Evolutionary conservation across 2,797 vertebrate species (phyloP), one percentile per base, ranked within the genome.

Genomic region (Danio tinwini): DNA sequence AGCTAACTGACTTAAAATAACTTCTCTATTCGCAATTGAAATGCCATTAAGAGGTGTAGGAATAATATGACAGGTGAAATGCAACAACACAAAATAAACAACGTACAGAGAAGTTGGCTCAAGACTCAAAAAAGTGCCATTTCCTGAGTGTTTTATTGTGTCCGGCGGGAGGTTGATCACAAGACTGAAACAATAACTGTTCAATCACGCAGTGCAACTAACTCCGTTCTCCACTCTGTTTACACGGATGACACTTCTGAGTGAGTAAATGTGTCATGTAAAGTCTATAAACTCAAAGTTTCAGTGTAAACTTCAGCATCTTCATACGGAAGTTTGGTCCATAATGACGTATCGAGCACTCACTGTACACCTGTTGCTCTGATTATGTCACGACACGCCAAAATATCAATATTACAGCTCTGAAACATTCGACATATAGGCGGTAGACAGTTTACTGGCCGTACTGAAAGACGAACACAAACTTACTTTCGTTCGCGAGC

Each of bases 401-500:
- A 7, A 17, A 17, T 13, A 6, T 42, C 21, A 16, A 12, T 14
- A 11, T 3, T 7, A 16, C 16, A 8, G 1, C 17, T 0, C 40
- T 3, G 71, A 55, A 55, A 0, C 3, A 65, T 5, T 44, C 0
- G 1, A 40, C 12, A 42, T 29, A 6, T 14, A 12, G 7, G 72
- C 0, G 12, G 55, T 80, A 29, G 2, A 52, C 0, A 1, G 42
- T 11, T 68, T 40, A 39, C 49, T 17, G 7, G 1, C 5, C 1
- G 16, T 3, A 12, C 8, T 29, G n/a, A 8, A 11, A 9, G n/a
- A 11, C 49, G 49, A 61, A 59, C 7, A 10, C 0, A 69, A 59
- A 92, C 94, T 94, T 92, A 95, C 94, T 95, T 75, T 95, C 93
- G 56, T 92, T 93, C 0, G 94, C 94, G 50, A 94, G 81, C 74